Conservation (phyloP, 2,888 invertebrate species). For the Luffia ferchaultella region DNA sequence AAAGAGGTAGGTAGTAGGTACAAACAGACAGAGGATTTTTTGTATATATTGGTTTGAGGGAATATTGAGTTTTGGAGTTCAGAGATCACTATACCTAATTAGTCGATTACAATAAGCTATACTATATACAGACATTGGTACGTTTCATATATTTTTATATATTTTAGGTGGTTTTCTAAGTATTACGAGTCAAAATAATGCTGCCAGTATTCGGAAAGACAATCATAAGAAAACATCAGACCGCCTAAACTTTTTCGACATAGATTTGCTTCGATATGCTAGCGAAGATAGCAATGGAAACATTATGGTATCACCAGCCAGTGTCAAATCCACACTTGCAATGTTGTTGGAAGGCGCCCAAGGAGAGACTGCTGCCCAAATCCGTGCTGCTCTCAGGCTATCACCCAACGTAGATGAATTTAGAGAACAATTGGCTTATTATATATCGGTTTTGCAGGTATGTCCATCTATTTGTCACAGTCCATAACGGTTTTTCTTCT, state of each 20-base stretch:
- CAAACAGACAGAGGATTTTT: too few relatives aligned
- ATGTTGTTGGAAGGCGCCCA: constrained; percentile 70
- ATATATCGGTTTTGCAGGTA: constrained; percentile 37
- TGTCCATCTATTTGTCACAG: too few relatives aligned
- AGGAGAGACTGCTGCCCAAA: constrained; percentile 65
- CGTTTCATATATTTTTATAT: too few relatives aligned
- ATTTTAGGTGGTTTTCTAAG: too few relatives aligned
- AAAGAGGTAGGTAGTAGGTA: too few relatives aligned
- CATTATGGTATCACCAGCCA: constrained; percentile 72
- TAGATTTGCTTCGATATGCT: constrained; percentile 55
- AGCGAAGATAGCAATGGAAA: constrained; percentile 53
- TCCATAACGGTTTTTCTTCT: too few relatives aligned
- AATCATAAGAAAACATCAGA: too few relatives aligned
- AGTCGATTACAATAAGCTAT: background rate
- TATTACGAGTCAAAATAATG: too few relatives aligned
- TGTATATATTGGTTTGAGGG: too few relatives aligned
- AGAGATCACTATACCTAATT: background rate
- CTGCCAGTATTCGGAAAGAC: too few relatives aligned
- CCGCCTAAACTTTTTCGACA: constrained; percentile 63
- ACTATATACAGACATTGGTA: background rate
- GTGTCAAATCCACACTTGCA: constrained; percentile 69
- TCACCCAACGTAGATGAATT: constrained; percentile 36
- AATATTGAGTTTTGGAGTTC: background rate
- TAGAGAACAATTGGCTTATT: constrained; percentile 37
- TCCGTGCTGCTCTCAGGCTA: constrained; percentile 63